A percentile compares a stretch with the other conserved stretches of the same genome.
phyloP scores from a whole-genome alignment of 2,888 invertebrate species.

The Mythimna albipuncta region DNA sequence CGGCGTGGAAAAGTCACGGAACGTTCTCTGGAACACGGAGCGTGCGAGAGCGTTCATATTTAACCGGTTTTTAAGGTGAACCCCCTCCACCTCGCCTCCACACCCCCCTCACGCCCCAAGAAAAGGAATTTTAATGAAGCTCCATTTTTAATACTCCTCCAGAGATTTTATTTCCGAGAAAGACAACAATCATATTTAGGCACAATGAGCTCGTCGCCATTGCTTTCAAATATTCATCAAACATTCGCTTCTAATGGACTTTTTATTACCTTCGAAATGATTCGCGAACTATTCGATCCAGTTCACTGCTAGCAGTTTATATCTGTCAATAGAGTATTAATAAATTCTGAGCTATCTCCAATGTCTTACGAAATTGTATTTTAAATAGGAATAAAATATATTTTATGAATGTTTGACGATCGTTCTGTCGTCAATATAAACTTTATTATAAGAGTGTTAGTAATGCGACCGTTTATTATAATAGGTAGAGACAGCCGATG shows the following conservation, averaged over 20 bases:
- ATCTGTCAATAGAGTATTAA: constrained; percentile 31
- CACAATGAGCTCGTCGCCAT: constrained; percentile 19
- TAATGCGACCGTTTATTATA: background rate
- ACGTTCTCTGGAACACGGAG: constrained; percentile 36
- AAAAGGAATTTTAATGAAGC: constrained; percentile 63
- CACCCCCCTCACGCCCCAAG: constrained; percentile 31
- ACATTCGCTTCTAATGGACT: constrained; percentile 21
- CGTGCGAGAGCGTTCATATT: constrained; percentile 65
- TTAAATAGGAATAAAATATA: constrained; percentile 52
- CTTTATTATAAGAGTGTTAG: constrained; percentile 5
- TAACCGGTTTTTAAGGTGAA: constrained; percentile 62
- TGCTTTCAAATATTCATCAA: constrained; percentile 36
- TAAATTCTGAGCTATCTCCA: constrained; percentile 17
- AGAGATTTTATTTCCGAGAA: constrained; percentile 60
- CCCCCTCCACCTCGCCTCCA: background rate
- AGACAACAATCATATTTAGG: constrained; percentile 62
- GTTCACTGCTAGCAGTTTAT: constrained; percentile 32
- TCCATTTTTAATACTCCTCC: constrained; percentile 63
- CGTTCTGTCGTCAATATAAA: constrained; percentile 5
- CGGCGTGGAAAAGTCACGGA: constrained; percentile 25
- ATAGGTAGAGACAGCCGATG: background rate
- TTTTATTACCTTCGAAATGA: constrained; percentile 31
- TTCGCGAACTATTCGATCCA: constrained; percentile 25
- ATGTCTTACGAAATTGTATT: constrained; percentile 26
- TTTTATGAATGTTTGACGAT: constrained; percentile 43